phyloP scores from a whole-genome alignment of 1,140 invertebrate species.

The Bilobella aurantiaca region DNA sequence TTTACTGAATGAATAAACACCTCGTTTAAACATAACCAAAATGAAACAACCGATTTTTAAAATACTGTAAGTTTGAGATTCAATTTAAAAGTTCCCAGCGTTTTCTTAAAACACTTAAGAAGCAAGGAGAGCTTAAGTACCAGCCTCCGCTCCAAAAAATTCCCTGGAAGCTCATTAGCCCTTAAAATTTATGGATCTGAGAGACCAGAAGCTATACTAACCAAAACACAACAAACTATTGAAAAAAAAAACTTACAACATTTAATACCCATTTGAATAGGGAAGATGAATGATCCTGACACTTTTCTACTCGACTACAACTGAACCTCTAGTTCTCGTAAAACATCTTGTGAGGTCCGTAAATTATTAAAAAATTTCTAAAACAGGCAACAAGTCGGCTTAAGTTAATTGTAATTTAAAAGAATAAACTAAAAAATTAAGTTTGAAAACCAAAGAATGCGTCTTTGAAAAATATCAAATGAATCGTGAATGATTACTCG shows the following conservation, averaged over 20 bases:
- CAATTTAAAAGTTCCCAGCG: too few species aligned
- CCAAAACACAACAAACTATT: not conserved
- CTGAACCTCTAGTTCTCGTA: not conserved
- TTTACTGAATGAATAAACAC: not conserved
- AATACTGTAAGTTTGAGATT: too few species aligned
- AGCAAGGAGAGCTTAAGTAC: too few species aligned
- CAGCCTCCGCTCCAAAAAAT: not conserved
- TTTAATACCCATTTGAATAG: not conserved
- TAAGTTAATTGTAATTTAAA: too few species aligned
- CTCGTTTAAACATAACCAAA: too few species aligned
- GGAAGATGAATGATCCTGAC: slow-evolving; percentile 2
- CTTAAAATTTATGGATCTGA: not conserved
- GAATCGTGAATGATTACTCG: too few species aligned
- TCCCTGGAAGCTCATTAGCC: not conserved
- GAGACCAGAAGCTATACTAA: not conserved
- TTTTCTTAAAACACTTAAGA: too few species aligned
- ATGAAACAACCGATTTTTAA: too few species aligned
- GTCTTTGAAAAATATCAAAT: too few species aligned
- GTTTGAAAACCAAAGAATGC: too few species aligned
- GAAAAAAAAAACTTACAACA: not conserved
- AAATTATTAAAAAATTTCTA: not conserved
- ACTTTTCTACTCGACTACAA: not conserved
- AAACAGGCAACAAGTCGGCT: too few species aligned
- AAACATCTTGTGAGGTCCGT: not conserved
- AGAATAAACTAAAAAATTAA: too few species aligned